Evolutionary conservation across 2,888 invertebrate species (phyloP).

Genomic region (Tromatobia lineatoria): DNA sequence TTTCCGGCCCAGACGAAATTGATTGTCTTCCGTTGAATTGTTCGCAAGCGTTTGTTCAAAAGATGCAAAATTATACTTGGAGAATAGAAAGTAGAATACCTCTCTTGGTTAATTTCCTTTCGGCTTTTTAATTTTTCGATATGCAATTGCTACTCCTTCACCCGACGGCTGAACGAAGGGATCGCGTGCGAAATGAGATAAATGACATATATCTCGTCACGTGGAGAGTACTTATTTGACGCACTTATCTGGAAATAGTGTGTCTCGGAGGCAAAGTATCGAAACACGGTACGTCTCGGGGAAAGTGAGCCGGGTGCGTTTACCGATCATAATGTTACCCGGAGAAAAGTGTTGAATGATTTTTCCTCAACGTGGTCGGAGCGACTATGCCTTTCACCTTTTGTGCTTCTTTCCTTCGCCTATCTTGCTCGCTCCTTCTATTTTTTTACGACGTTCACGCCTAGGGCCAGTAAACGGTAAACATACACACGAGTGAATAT

Average conservation of each 20-base stretch:
- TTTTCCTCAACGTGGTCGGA: slow-evolving; percentile 38
- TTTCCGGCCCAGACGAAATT: too few relatives aligned
- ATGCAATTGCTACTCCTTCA: too few relatives aligned
- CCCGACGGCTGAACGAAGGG: too few relatives aligned
- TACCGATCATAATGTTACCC: slow-evolving; percentile 43
- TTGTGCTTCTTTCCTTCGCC: slow-evolving; percentile 22
- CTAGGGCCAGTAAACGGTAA: neutral
- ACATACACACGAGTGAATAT: neutral
- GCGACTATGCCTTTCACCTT: slow-evolving; percentile 53
- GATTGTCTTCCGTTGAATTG: too few relatives aligned
- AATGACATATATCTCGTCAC: neutral
- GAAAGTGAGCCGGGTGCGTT: slow-evolving; percentile 51
- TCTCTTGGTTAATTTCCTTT: too few relatives aligned
- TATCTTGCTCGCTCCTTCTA: neutral
- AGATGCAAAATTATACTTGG: neutral
- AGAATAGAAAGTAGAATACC: neutral
- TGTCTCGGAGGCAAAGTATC: slow-evolving; percentile 29
- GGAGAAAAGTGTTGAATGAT: slow-evolving; percentile 40
- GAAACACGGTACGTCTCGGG: slow-evolving; percentile 26
- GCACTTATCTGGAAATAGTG: neutral
- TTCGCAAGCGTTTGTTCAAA: neutral
- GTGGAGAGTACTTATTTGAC: neutral
- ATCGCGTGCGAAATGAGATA: neutral
- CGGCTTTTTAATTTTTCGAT: too few relatives aligned
- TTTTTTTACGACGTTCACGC: neutral